Evolutionary conservation across 2,113 vertebrate species (phyloP), one percentile per base, ranked within the genome.

Genomic region (Cichladusa arquata): DNA sequence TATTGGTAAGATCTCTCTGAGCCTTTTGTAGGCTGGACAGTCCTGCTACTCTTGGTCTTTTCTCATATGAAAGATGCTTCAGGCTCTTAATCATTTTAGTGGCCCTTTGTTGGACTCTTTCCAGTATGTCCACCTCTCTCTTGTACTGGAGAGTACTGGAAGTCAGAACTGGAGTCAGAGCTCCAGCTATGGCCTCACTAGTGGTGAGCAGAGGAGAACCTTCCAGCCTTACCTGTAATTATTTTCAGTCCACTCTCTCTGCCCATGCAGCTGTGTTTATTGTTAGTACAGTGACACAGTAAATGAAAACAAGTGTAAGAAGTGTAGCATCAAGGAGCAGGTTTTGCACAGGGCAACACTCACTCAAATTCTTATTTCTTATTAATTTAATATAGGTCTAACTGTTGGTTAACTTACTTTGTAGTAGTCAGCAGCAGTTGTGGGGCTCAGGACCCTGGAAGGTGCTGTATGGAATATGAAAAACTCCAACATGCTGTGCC

Each of bases 211-310:
- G 31, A 81, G 36, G 9, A 26, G 24, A 20, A 26, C 31, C 14
- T 58, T 64, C 33, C 19, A 67, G 15, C 29, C 24, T 78, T 25
- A n/a, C 7, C 8, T 53, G 56, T 64, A 45, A 58, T 71, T 70
- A 26, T 74, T 82, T 86, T 81, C 6, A 11, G 9, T 62, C 17
- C 19, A 16, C 5, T 53, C 11, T 84, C 40, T 90, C 81, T 51
- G 40, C 12, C 24, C 2, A 0, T 67, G 10, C 17, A 64, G 42
- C n/a, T 20, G 14, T 0, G 0, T 62, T 89, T 60, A 34, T 81
- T 44, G 29, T 54, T 58, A 36, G 5, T 70, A 13, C 17, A 7
- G 38, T 36, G n/a, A 33, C 19, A n/a, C 7, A 56, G 31, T 34
- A 94, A 81, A 70, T 57, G 54, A 56, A 44, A 45, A 28, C 17